Base-by-base conservation (phyloP, 2,888 invertebrate genomes). In the Cynaeus angustus region DNA sequence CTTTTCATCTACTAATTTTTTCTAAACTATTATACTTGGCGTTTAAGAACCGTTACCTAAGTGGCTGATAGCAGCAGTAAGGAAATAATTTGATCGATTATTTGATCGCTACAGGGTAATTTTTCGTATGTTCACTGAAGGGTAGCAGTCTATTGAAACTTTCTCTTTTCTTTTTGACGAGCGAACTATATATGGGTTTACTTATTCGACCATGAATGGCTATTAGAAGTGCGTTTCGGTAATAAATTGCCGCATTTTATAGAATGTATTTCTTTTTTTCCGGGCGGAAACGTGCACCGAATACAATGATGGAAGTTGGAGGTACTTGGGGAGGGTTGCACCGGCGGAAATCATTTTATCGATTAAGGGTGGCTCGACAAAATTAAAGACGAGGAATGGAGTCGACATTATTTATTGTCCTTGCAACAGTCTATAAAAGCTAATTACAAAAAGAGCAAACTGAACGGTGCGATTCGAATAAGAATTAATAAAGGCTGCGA, bases 241-340 rank as follows among this genome's bases (percentile, higher is more conserved):
- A 76, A 77, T 77, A 74, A 76, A 77, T 77, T 73, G 75, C 75
- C 71, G 68, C 74, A 74, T 75, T 61, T 77, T 76, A 73, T 68
- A 66, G 64, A 77, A 77, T 76, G 75, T 75, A 72, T 73, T 77
- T 75, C 74, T 73, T 74, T 73, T 73, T 75, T 69, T 71, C 55
- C 48, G 48, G 52, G 21, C 61, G 59, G 67, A 68, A 71, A 77
- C 77, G 77, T 77, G 77, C 62, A 59, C 4, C 38, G 74, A 77
- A 75, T 77, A 75, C 73, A 74, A 73, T 74, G 61, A 48, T 46
- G 41, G 26, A 61, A 45, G 33, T 13, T 33, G 33, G 14, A 50
- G 50, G 59, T 59, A 59, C 59, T 59, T 46, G 33, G 46, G 33
- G 59, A 45, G 59, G 52, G 53, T 10, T 64, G 64, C 52, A 64